A percentile compares a stretch with the other conserved stretches of the same genome.
Conservation (phyloP, 2,797 vertebrate species). For the Chelmon rostratus region DNA sequence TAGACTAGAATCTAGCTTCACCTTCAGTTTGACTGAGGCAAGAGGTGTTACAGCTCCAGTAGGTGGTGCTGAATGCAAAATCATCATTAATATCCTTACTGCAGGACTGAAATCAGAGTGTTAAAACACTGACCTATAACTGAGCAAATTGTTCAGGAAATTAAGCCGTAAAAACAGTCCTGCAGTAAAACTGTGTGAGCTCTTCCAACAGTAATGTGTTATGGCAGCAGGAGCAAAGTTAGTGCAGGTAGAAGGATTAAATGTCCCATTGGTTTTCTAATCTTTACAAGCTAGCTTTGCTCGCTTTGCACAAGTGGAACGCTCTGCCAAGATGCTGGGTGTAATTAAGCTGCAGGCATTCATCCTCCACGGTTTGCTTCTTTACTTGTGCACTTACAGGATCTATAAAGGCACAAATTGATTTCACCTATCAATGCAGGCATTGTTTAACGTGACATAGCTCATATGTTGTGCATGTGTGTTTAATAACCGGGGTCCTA, state of each 20-base stretch:
- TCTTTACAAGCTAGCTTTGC: slow-evolving; percentile 80
- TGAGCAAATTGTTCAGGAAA: slow-evolving; percentile 69
- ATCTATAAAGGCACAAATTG: slow-evolving; percentile 85
- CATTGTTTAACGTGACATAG: slow-evolving; percentile 82
- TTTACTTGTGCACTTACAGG: slow-evolving; percentile 69
- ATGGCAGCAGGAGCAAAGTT: slow-evolving; percentile 53
- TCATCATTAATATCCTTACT: slow-evolving; percentile 36
- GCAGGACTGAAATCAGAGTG: slow-evolving; percentile 28
- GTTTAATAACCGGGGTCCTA: slow-evolving; percentile 79
- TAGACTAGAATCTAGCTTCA: slow-evolving; percentile 18
- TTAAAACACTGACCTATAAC: slow-evolving; percentile 39
- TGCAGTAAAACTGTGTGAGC: slow-evolving; percentile 57
- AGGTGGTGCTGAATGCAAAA: slow-evolving; percentile 76
- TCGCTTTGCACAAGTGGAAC: slow-evolving; percentile 62
- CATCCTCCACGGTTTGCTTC: slow-evolving; percentile 45
- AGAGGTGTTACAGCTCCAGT: slow-evolving; percentile 66
- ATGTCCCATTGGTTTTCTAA: slow-evolving; percentile 66
- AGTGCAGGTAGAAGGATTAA: slow-evolving; percentile 70
- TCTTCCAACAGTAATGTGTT: slow-evolving; percentile 51
- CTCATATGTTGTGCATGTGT: slow-evolving; percentile 84
- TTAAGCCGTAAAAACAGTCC: slow-evolving; percentile 67
- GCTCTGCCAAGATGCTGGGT: slow-evolving; percentile 67
- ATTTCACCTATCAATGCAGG: slow-evolving; percentile 83
- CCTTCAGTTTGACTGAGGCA: background rate
- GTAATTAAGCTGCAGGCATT: slow-evolving; percentile 79